phyloP scores from a whole-genome alignment of 2,888 invertebrate species.

The Dascillus cervinus region DNA sequence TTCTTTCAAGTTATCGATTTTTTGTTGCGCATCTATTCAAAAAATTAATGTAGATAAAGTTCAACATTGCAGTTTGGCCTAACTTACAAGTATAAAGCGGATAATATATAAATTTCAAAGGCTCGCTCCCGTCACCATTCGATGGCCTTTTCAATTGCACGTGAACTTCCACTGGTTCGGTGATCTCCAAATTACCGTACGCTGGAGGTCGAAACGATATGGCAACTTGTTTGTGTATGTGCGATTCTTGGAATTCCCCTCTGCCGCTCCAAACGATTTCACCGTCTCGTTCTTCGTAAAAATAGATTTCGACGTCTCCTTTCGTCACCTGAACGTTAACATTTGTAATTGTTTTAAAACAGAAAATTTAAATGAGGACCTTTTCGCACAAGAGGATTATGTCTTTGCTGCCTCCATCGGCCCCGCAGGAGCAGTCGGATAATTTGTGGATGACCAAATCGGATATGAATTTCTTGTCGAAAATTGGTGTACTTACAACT shows the following conservation, averaged over 20 bases:
- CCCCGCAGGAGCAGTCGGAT: constrained; percentile 73
- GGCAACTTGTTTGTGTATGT: constrained; percentile 80
- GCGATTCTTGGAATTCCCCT: constrained; percentile 68
- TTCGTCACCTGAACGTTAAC: constrained; percentile 52
- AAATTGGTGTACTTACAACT: constrained; percentile 79
- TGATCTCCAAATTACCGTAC: constrained; percentile 55
- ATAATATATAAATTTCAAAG: no score
- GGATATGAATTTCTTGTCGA: constrained; percentile 88
- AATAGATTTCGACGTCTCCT: constrained; percentile 80
- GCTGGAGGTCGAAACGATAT: constrained; percentile 69
- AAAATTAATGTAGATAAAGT: no score
- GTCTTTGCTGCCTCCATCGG: constrained; percentile 65
- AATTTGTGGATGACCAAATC: constrained; percentile 79
- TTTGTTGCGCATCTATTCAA: no score
- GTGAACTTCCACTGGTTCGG: constrained; percentile 60
- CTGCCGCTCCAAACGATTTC: constrained; percentile 66
- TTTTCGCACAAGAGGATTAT: constrained; percentile 88
- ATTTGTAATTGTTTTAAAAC: background rate
- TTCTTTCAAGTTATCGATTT: no score
- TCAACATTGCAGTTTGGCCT: no score
- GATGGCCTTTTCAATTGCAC: constrained; percentile 73
- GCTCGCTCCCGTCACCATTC: constrained; percentile 70
- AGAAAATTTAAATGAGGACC: constrained; percentile 39
- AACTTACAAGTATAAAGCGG: no score
- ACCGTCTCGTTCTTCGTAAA: constrained; percentile 67